Percentiles rank a stretch among this genome's conserved stretches.
Evolutionary conservation across 2,113 vertebrate genomes (phyloP).

Genomic region (Struthidea cinerea): DNA sequence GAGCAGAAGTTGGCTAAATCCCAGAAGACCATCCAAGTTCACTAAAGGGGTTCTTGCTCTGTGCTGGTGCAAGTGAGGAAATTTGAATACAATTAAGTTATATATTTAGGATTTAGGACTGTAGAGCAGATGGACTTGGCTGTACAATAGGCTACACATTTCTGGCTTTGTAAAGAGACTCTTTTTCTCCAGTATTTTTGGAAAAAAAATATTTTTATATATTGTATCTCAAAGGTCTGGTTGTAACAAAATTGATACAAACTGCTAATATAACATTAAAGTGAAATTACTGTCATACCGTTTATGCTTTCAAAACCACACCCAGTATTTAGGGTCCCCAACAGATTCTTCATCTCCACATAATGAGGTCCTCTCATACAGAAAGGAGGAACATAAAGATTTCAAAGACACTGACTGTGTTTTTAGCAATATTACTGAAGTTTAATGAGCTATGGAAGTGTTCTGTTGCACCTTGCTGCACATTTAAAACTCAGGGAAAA

Average conservation of each 20-base stretch:
- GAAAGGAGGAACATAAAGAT: background rate
- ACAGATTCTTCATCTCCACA: background rate
- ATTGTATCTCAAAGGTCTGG: background rate
- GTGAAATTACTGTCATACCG: background rate
- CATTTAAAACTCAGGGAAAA: background rate
- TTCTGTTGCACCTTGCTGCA: background rate
- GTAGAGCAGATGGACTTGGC: background rate
- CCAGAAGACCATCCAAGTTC: background rate
- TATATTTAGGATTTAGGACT: background rate
- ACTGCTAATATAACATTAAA: background rate
- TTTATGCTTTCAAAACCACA: background rate
- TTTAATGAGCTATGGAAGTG: background rate
- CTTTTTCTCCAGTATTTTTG: background rate
- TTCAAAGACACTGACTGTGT: background rate
- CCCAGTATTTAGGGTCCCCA: background rate
- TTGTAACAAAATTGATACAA: background rate
- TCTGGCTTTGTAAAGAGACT: background rate
- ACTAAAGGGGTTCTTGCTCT: background rate
- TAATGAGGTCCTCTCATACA: background rate
- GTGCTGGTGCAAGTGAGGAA: background rate
- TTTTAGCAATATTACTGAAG: background rate
- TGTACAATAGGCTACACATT: background rate
- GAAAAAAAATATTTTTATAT: background rate
- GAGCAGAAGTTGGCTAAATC: background rate
- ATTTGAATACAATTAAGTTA: background rate